Evolutionary conservation across 2,888 invertebrate genomes (phyloP).

Genomic region (Amblyjoppa fuscipennis): DNA sequence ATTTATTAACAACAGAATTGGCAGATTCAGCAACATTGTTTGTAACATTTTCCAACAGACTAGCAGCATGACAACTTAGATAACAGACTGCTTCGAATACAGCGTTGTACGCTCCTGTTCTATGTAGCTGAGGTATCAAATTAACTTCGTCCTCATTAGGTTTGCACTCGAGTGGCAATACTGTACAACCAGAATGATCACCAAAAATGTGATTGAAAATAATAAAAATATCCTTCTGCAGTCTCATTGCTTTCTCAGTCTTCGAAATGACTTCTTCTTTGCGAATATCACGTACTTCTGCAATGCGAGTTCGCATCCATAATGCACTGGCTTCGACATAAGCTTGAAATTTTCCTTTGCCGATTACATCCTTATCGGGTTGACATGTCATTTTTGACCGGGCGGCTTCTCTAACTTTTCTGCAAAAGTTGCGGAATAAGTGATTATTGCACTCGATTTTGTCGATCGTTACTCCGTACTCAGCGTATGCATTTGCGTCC

Average conservation of each 20-base stretch:
- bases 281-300: neutral
- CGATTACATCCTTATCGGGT: neutral
- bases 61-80: conserved; percentile 58
- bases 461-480: conserved; percentile 62
- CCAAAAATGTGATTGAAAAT: neutral
- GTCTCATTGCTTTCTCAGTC: neutral
- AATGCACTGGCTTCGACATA: conserved; percentile 23
- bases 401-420: conserved; percentile 36
- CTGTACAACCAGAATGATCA: conserved; percentile 39
- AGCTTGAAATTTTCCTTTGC: conserved; percentile 6
- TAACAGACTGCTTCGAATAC: conserved; percentile 46
- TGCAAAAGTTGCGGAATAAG: conserved; percentile 71
- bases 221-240: conserved; percentile 22
- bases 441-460: conserved; percentile 80
- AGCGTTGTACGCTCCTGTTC: conserved; percentile 51
- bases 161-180: neutral
- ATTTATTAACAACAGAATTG: conserved; percentile 48
- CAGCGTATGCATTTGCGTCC: conserved; percentile 53
- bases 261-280: neutral
- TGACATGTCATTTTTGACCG: neutral
- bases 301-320: conserved; percentile 35
- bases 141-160: neutral
- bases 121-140: conserved; percentile 28
- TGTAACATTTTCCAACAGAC: conserved; percentile 62
- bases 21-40: conserved; percentile 69